Evolutionary conservation across 2,113 vertebrate species (phyloP), one percentile per base, ranked within the genome.

Genomic region (Romanogobio albipinnatus): DNA sequence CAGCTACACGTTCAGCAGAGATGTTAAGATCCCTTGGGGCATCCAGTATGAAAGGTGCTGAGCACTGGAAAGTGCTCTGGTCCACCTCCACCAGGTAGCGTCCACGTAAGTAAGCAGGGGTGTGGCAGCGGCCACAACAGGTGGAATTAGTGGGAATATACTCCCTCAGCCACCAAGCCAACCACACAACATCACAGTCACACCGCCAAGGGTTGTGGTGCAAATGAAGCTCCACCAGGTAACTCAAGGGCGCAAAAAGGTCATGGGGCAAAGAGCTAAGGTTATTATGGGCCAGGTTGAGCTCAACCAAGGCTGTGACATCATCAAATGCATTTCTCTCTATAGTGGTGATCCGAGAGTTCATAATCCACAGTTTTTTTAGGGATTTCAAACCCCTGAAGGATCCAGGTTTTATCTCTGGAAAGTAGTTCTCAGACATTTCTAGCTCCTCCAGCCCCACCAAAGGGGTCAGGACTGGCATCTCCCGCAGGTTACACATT

Each of bases 201-300:
- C 98, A 99, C 87, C 94, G 95, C 98, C 98, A 99, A 8, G 98
- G 98, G 92, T 99, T 99, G 93, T 99, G 98, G 93, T 99, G 98
- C 84, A 99, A 92, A 90, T 99, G 98, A 76, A 99, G 91, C 92
- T 99, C 97, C 93, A 99, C 98, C 90, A 99, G 92, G 91, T 98
- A 98, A 86, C 97, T 94, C 91, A 99, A 88, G 0, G 97, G 97
- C 43, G 97, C 95, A 53, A 99, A 99, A 87, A 99, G 97, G 93
- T 99, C 98, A 76, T 99, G 98, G 90, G 98, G 98, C 88, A 99
- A 91, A 75, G 97, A 97, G 3, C 96, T 97, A 87, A 99, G 95
- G 93, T 99, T 99, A 91, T 99, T 99, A 93, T 99, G 98, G 89
- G 98, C 98, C 93, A 99, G 89, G 93, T 99, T 99, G 90, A 99